Evolutionary conservation across 2,888 invertebrate species (phyloP).

Genomic region (Slavum lentiscoides): DNA sequence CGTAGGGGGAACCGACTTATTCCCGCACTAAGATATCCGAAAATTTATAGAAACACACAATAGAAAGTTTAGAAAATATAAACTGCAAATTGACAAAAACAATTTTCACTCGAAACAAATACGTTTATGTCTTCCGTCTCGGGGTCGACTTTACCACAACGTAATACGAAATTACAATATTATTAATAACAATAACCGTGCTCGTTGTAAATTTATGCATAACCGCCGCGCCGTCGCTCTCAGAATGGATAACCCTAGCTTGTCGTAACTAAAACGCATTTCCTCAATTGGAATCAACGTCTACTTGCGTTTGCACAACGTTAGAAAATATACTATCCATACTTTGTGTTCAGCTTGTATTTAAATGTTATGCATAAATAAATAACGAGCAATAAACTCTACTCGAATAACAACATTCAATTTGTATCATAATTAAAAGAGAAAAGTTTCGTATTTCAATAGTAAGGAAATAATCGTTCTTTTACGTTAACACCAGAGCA

Average conservation of each 20-base stretch:
- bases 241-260: too few relatives aligned
- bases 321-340: not conserved
- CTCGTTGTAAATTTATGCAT: not conserved
- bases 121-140: not conserved
- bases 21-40: not conserved
- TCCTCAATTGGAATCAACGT: not conserved
- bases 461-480: too few relatives aligned
- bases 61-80: not conserved
- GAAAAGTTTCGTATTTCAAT: too few relatives aligned
- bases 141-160: not conserved
- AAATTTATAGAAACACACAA: not conserved
- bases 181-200: not conserved
- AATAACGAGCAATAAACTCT: too few relatives aligned
- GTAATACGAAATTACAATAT: not conserved
- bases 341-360: too few relatives aligned
- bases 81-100: not conserved
- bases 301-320: not conserved
- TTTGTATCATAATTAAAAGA: too few relatives aligned
- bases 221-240: not conserved
- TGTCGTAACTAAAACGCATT: too few relatives aligned
- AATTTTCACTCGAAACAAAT: not conserved
- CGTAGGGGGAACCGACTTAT: not conserved
- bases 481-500: too few relatives aligned
- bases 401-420: too few relatives aligned
- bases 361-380: too few relatives aligned